phyloP scores from a whole-genome alignment of 2,113 vertebrate genomes.

The Pterophyllum scalare region DNA sequence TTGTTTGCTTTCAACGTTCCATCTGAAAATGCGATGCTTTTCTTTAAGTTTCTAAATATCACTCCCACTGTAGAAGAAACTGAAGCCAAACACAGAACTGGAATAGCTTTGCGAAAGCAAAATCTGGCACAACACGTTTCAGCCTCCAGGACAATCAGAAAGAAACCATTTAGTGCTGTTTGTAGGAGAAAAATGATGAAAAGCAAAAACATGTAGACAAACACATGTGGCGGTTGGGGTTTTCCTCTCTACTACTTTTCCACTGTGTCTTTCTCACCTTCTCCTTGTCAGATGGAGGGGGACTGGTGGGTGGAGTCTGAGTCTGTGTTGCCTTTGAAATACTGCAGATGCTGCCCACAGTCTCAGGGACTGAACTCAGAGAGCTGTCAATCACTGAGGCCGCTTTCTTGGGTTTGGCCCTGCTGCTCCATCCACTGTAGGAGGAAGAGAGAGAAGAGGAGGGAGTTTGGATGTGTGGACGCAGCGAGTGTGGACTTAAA shows the following conservation, averaged over 20 bases:
- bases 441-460: not conserved
- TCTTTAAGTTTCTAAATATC: constrained; percentile 21
- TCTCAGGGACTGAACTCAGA: constrained; percentile 59
- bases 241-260: not conserved
- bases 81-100: constrained; percentile 34
- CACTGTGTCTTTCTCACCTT: constrained; percentile 78
- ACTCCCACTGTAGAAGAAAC: constrained; percentile 38
- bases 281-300: constrained; percentile 76
- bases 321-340: constrained; percentile 86
- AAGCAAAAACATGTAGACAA: not conserved
- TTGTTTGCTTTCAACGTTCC: not conserved
- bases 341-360: constrained; percentile 37
- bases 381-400: constrained; percentile 39
- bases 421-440: constrained; percentile 51
- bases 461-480: constrained; percentile 25
- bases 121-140: constrained; percentile 15
- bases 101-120: constrained; percentile 20
- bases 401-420: constrained; percentile 55
- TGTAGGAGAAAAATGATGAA: not conserved
- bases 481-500: not conserved
- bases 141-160: not conserved
- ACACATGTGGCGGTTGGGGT: not conserved
- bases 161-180: not conserved
- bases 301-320: constrained; percentile 62
- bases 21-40: constrained; percentile 2